Conservation (phyloP, 1,140 invertebrate genomes). For the Zelostemma sp. region DNA sequence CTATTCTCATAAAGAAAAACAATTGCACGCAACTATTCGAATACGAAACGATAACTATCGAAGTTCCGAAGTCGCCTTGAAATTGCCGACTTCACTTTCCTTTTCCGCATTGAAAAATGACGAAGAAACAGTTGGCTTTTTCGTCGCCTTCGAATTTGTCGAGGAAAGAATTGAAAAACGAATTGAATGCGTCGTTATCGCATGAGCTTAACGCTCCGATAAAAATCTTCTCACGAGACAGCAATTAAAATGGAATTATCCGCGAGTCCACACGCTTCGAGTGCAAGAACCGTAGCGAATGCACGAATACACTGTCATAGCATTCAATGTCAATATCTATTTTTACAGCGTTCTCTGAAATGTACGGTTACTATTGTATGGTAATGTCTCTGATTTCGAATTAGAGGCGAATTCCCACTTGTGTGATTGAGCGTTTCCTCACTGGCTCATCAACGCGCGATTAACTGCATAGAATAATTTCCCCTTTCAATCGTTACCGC, state of each 20-base stretch:
- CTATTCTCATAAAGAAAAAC: conserved; percentile 19
- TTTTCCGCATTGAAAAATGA: conserved; percentile 30
- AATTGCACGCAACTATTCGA: conserved; percentile 23
- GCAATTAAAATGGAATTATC: conserved; percentile 48
- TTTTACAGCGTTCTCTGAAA: no score
- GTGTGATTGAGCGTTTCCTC: no score
- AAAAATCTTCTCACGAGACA: conserved; percentile 44
- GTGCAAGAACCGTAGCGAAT: conserved; percentile 38
- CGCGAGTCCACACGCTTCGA: conserved; percentile 36
- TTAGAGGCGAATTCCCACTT: no score
- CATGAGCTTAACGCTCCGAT: conserved; percentile 13
- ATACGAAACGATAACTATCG: conserved; percentile 14
- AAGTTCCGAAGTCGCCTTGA: conserved; percentile 20
- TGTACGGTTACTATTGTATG: no score
- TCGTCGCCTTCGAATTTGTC: background rate
- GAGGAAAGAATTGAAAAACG: background rate
- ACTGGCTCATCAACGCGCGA: no score
- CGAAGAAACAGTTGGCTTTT: background rate
- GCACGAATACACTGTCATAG: conserved; percentile 3
- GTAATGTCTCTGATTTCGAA: no score
- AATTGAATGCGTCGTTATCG: background rate
- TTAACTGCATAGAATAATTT: no score
- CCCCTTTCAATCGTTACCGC: no score
- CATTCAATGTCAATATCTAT: no score
- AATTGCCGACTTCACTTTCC: conserved; percentile 5